phyloP scores from a whole-genome alignment of 2,888 invertebrate species.

The Tetragonisca angustula region DNA sequence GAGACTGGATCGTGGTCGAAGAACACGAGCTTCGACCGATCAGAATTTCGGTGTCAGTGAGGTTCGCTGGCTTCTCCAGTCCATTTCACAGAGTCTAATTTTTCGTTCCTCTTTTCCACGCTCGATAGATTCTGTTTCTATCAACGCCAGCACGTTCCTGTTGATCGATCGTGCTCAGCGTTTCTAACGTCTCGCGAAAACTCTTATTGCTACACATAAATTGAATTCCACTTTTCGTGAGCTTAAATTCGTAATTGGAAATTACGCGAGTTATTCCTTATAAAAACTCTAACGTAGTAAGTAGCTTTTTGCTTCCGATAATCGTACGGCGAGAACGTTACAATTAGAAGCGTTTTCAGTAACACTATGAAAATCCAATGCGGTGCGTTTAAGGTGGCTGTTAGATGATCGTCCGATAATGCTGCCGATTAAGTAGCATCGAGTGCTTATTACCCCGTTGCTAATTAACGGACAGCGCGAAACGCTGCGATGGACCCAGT shows the following conservation, averaged over 20 bases:
- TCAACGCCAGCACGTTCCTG: background rate
- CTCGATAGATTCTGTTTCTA: conserved; percentile 16
- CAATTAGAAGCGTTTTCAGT: background rate
- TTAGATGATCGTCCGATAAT: background rate
- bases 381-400: background rate
- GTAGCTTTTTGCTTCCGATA: background rate
- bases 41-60: conserved; percentile 62
- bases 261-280: background rate
- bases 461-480: background rate
- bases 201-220: background rate
- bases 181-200: background rate
- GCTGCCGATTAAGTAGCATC: background rate
- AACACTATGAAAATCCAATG: background rate
- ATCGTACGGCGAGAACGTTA: background rate
- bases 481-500: background rate
- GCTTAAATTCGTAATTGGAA: background rate
- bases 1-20: conserved; percentile 17
- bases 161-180: background rate
- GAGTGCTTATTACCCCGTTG: background rate
- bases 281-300: background rate
- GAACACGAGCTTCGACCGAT: background rate
- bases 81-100: conserved; percentile 50
- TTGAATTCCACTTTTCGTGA: background rate
- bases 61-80: conserved; percentile 20
- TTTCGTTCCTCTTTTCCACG: conserved; percentile 25